Evolutionary conservation across 2,113 vertebrate genomes (phyloP).

Genomic region (Aegotheles bennettii): DNA sequence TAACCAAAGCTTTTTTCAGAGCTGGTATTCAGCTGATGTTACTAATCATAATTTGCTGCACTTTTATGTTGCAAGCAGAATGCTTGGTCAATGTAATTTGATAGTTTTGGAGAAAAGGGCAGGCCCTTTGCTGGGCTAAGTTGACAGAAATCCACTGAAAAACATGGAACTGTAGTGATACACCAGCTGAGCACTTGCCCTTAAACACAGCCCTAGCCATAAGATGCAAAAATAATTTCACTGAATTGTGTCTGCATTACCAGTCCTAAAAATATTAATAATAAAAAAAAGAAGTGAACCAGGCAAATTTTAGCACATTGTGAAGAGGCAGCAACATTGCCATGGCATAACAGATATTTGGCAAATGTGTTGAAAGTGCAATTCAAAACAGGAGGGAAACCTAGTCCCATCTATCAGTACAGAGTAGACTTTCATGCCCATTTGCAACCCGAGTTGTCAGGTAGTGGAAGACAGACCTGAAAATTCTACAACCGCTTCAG

Average conservation of each 20-base stretch:
- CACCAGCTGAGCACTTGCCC: background rate
- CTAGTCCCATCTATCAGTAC: background rate
- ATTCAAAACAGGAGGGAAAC: background rate
- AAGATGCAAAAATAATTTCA: background rate
- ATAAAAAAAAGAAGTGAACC: background rate
- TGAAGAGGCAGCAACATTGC: background rate
- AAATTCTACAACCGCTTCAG: background rate
- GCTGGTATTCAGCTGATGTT: background rate
- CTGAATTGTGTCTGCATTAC: background rate
- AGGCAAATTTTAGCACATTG: rapidly evolving
- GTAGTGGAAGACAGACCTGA: background rate
- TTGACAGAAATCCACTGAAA: background rate
- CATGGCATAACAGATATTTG: background rate
- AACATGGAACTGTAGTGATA: background rate
- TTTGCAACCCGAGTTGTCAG: background rate
- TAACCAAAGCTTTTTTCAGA: background rate
- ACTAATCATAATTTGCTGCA: background rate
- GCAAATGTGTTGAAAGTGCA: background rate
- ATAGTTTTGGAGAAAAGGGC: background rate
- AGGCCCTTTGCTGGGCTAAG: background rate
- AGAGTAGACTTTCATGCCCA: background rate
- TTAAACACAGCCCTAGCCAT: background rate
- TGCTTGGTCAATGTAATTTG: background rate
- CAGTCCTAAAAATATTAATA: background rate
- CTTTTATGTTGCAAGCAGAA: background rate